phyloP scores from a whole-genome alignment of 2,797 vertebrate genomes.

The Siniperca undulata region DNA sequence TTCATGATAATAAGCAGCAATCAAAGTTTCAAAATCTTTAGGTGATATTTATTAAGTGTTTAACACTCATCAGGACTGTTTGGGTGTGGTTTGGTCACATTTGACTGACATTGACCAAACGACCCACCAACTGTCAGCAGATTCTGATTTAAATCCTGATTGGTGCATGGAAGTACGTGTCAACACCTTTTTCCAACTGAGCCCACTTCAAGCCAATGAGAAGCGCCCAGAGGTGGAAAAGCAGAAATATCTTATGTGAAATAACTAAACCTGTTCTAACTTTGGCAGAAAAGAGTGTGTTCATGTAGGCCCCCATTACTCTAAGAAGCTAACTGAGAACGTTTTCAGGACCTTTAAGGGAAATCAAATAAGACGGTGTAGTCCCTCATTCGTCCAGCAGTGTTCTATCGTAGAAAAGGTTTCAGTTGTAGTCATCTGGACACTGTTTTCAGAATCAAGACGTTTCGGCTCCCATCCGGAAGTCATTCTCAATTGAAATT shows the following conservation, averaged over 20 bases:
- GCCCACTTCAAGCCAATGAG: neutral
- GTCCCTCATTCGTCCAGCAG: no score
- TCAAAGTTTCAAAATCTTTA: neutral
- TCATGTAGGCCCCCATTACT: no score
- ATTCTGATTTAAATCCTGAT: neutral
- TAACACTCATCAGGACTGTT: neutral
- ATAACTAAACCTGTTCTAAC: no score
- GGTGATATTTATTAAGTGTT: neutral
- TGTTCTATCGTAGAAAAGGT: no score
- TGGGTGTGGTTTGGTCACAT: neutral
- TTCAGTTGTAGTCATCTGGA: no score
- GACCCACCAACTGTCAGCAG: no score
- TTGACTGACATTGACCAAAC: neutral
- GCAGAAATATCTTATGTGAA: neutral
- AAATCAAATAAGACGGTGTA: no score
- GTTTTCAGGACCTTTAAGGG: neutral
- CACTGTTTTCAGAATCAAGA: no score
- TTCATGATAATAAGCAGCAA: neutral
- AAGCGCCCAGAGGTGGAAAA: neutral
- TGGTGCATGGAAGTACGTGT: neutral
- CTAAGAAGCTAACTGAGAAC: neutral
- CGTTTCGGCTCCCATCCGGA: no score
- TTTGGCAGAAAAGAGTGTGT: neutral
- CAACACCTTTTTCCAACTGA: neutral
- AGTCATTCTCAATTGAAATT: no score